Conservation (phyloP, 2,113 vertebrate species). For the Coptodon bakossiorum region DNA sequence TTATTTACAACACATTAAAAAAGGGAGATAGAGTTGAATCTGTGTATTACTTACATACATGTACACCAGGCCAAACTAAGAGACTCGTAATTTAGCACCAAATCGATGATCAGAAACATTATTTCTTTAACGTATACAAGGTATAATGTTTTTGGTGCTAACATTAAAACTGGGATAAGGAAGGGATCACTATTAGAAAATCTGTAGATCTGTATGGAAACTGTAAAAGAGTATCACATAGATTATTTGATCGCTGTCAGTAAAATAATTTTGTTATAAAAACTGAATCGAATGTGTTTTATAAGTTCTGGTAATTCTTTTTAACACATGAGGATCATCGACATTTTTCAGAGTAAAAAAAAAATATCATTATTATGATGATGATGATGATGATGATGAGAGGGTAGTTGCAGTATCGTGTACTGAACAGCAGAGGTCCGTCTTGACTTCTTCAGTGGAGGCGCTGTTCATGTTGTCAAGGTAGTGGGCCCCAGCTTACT, state of each 20-base stretch:
- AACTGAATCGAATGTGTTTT: background rate
- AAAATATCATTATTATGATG: background rate
- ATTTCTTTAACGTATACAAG: accelerated
- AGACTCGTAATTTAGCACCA: accelerated
- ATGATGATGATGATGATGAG: background rate
- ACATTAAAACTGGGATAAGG: background rate
- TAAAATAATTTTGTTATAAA: background rate
- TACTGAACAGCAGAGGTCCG: slow-evolving; percentile 26
- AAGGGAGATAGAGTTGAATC: background rate
- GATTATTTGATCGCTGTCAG: background rate
- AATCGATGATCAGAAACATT: background rate
- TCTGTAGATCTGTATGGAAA: background rate
- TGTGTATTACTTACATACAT: accelerated
- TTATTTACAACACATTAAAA: background rate
- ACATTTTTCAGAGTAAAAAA: background rate
- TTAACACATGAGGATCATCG: accelerated
- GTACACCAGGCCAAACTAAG: background rate
- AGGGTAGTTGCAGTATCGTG: background rate
- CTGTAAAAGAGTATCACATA: background rate
- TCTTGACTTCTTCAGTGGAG: background rate
- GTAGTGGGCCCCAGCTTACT: background rate
- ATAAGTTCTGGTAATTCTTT: background rate
- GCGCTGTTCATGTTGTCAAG: background rate
- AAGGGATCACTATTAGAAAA: background rate
- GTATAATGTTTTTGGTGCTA: background rate